Evolutionary conservation across 2,113 vertebrate species (phyloP).

Genomic region (Sapayoa aenigma): DNA sequence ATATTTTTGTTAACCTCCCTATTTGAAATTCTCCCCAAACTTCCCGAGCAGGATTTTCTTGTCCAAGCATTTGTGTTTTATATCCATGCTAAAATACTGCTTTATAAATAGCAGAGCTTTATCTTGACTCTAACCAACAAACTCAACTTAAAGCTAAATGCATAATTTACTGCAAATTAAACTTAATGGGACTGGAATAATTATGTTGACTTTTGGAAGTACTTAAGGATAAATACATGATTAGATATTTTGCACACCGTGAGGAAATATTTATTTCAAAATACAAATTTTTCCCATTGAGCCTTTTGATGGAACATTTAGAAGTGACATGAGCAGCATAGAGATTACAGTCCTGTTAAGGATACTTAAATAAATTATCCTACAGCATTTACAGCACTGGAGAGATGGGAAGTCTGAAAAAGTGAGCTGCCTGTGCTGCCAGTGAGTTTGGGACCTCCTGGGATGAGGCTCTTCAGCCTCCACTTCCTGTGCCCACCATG

Average conservation of each 20-base stretch:
- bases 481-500: fast-evolving
- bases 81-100: neutral
- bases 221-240: slow-evolving; percentile 72
- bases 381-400: neutral
- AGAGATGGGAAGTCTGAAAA: neutral
- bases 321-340: slow-evolving; percentile 23
- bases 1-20: neutral
- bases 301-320: slow-evolving; percentile 4
- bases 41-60: neutral
- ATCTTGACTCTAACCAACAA: slow-evolving; percentile 42
- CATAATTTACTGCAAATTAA: slow-evolving; percentile 73
- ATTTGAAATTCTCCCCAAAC: slow-evolving; percentile 14
- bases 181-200: slow-evolving; percentile 72
- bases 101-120: slow-evolving; percentile 58
- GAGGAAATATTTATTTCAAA: slow-evolving; percentile 67
- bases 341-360: neutral
- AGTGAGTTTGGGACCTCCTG: neutral
- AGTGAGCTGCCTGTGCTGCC: fast-evolving
- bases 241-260: slow-evolving; percentile 70
- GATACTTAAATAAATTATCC: neutral
- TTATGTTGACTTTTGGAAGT: slow-evolving; percentile 74
- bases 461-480: neutral
- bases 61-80: slow-evolving; percentile 24
- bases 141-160: slow-evolving; percentile 65
- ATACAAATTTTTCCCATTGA: slow-evolving; percentile 42